These are phyloP conservation scores for Rhadina sibilatrix DNA, from an alignment of 2,113 vertebrate species.

Conservation along the genomic window DNA sequence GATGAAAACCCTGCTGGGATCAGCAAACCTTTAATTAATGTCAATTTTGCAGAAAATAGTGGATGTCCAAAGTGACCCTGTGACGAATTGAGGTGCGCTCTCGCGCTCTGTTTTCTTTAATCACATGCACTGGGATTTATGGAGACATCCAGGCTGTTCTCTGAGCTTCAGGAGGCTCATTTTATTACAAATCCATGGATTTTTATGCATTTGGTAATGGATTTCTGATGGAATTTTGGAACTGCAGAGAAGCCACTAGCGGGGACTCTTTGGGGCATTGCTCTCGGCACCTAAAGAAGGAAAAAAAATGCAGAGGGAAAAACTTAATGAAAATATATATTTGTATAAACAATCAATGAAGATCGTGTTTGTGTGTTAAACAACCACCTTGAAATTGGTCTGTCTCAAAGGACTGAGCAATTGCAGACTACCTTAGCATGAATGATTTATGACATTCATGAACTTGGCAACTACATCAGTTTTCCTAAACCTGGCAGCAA, in stretches of 20 bases:
- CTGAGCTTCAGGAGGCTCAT: slow-evolving; percentile 43
- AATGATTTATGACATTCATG: slow-evolving; percentile 78
- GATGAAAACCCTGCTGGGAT: neutral
- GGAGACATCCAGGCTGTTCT: slow-evolving; percentile 56
- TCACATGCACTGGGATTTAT: slow-evolving; percentile 50
- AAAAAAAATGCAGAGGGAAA: neutral
- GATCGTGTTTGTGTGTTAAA: slow-evolving; percentile 71
- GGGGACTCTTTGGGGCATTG: neutral
- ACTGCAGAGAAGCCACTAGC: slow-evolving; percentile 22
- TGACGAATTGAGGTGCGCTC: neutral
- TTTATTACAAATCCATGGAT: slow-evolving; percentile 53
- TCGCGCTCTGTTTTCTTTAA: neutral
- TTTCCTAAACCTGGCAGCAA: slow-evolving; percentile 75
- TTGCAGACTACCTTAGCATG: slow-evolving; percentile 71
- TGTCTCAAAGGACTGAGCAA: slow-evolving; percentile 70
- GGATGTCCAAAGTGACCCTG: neutral
- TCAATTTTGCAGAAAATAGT: slow-evolving; percentile 50
- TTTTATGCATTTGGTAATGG: slow-evolving; percentile 56
- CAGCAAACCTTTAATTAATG: slow-evolving; percentile 35
- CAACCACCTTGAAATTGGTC: slow-evolving; percentile 78
- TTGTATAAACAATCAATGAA: slow-evolving; percentile 72
- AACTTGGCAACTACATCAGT: slow-evolving; percentile 73
- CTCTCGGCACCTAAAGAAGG: neutral
- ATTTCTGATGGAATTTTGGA: slow-evolving; percentile 61
- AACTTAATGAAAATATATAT: slow-evolving; percentile 66